Base-by-base conservation (phyloP, 1,140 invertebrate species). In the Adoxophyes honmai region DNA sequence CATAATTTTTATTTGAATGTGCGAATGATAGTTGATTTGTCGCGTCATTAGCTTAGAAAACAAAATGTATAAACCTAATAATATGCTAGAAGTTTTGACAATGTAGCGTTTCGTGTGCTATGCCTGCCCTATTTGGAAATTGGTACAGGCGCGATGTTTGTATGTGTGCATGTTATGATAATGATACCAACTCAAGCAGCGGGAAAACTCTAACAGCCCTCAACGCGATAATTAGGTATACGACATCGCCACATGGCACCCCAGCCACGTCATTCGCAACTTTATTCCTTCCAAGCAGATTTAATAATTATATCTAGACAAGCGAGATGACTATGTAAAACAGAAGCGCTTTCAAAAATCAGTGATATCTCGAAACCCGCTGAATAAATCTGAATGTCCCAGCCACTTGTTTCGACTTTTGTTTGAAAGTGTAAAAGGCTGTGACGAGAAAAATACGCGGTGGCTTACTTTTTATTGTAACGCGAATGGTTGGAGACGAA, bases 381-480 rank as follows among this genome's bases (percentile, higher is more conserved):
- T 34, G 52, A 53, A 53, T 61, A 57, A 36, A 53, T 63, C 55
- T 34, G 36, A 65, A 59, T 42, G 14, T 56, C 37, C 55, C 35
- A 37, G 48, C 39, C 48, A 59, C 57, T 59, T 66, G 56, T 67
- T 64, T 67, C 52, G 55, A 59, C 57, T 70, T 64, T 67, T 68
- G 59, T 59, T 65, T 57, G 51, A 68, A 53, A 55, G 51, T 62
- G 60, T 64, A 60, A 66, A 60, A 60, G 51, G 42, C 38, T 35
- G 21, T 55, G 62, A 55, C 48, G 59, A 48, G 57, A 55, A 69
- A 65, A 73, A 58, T 54, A 52, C 51, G 48, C 48, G 42, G 42
- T 48, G 52, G 57, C 57, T 64, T 56, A 68, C 55, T 59, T 75
- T 73, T 75, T 69, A 69, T 73, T 69, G 63, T 69, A 64, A 69